Conservation (phyloP, 2,888 invertebrate species). For the Myopa testacea region DNA sequence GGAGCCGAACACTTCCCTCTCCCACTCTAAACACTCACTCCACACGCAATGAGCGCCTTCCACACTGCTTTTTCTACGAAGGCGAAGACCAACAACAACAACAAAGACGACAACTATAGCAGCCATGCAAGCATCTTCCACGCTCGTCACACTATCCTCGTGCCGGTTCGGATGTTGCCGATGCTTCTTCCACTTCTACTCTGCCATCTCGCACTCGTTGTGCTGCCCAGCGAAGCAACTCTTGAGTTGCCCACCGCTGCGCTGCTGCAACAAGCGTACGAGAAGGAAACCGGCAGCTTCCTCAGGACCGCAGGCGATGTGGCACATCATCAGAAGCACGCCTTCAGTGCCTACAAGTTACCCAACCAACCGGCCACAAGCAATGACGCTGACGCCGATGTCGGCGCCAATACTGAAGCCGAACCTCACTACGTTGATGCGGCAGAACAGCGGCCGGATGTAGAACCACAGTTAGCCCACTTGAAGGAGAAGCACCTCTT, state of each 20-base stretch:
- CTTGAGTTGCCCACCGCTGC: constrained; percentile 19
- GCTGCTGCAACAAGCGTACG: constrained; percentile 44
- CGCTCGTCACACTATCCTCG: not conserved
- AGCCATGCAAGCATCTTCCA: not conserved
- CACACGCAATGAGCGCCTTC: not conserved
- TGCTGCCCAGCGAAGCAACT: constrained; percentile 44
- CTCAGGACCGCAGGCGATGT: constrained; percentile 40
- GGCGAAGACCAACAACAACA: not conserved
- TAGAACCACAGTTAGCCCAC: not conserved
- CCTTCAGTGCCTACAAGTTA: constrained; percentile 9
- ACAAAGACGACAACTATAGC: not conserved
- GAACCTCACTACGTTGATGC: not conserved
- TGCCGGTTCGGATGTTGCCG: not conserved
- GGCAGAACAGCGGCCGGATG: not conserved
- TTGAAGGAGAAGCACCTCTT: constrained; percentile 23
- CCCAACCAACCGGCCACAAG: not conserved
- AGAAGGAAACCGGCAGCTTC: constrained; percentile 51
- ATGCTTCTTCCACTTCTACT: not conserved
- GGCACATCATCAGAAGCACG: constrained; percentile 28
- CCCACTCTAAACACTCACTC: not conserved
- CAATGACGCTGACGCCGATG: not conserved
- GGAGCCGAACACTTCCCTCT: too few relatives aligned
- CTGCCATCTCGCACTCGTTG: constrained; percentile 9
- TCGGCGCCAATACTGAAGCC: not conserved
- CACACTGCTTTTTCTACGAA: not conserved